These are phyloP conservation scores for Gobio occitaniae DNA, from an alignment of 2,797 vertebrate genomes.

Conservation along the genomic window DNA sequence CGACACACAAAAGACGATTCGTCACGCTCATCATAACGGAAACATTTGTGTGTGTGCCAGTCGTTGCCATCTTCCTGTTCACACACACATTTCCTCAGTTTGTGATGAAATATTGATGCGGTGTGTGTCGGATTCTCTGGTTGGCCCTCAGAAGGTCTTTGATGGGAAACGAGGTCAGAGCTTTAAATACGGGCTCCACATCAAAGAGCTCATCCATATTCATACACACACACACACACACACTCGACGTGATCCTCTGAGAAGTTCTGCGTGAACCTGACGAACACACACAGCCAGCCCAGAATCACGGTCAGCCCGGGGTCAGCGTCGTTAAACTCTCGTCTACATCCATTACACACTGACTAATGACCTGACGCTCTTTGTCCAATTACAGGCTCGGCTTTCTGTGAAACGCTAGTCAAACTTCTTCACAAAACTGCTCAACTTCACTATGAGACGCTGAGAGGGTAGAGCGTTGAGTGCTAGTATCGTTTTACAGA, in stretches of 20 bases:
- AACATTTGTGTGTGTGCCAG: conserved; percentile 32
- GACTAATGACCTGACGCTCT: background rate
- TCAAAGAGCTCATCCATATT: conserved; percentile 46
- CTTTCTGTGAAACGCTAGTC: background rate
- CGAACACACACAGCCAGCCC: too few relatives aligned
- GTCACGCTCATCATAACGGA: conserved; percentile 36
- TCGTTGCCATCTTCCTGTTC: conserved; percentile 18
- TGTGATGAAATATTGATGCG: conserved; percentile 38
- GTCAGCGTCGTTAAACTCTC: background rate
- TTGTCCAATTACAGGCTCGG: background rate
- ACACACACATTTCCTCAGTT: conserved; percentile 15
- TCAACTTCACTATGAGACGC: background rate
- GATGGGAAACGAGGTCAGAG: conserved; percentile 48
- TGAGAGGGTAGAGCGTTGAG: background rate
- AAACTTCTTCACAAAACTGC: background rate
- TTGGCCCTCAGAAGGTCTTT: conserved; percentile 34
- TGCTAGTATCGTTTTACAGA: too few relatives aligned
- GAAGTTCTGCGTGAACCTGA: conserved; percentile 3
- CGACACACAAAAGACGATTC: conserved; percentile 10
- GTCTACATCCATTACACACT: background rate
- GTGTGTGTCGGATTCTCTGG: conserved; percentile 29
- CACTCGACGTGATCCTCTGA: background rate
- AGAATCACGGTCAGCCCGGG: background rate
- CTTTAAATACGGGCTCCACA: conserved; percentile 25
- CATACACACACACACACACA: background rate